phyloP scores from a whole-genome alignment of 1,140 invertebrate species.

The Metaphire vulgaris region DNA sequence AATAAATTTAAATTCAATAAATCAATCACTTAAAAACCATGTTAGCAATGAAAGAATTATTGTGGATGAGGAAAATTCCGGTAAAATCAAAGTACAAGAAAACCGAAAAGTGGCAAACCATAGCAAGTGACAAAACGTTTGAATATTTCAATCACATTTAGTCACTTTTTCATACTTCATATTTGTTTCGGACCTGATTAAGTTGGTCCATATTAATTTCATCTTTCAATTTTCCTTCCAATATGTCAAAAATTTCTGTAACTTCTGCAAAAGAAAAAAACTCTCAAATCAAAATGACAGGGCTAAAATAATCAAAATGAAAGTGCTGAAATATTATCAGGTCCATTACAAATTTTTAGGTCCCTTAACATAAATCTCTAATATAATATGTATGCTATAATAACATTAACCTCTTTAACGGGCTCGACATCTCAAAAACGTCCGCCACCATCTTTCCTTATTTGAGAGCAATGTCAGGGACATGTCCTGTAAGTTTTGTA shows the following conservation, averaged over 20 bases:
- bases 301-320: too few species aligned
- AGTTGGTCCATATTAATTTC: background rate
- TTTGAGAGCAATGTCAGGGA: too few species aligned
- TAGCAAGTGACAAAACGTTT: too few species aligned
- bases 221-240: background rate
- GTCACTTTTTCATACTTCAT: background rate
- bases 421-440: background rate
- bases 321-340: background rate
- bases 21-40: too few species aligned
- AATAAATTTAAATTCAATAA: too few species aligned
- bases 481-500: too few species aligned
- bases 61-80: too few species aligned
- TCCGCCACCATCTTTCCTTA: too few species aligned
- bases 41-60: too few species aligned
- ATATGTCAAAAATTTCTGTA: background rate
- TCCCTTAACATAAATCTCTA: background rate
- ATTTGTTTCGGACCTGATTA: background rate
- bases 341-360: background rate
- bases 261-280: background rate
- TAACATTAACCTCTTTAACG: background rate
- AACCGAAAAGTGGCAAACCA: too few species aligned
- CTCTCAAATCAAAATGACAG: background rate
- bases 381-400: background rate
- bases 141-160: too few species aligned
- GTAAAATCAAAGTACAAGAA: too few species aligned